A percentile compares a stretch with the other conserved stretches of the same genome.
phyloP scores from a whole-genome alignment of 2,797 vertebrate genomes.

The Sebastes umbrosus region DNA sequence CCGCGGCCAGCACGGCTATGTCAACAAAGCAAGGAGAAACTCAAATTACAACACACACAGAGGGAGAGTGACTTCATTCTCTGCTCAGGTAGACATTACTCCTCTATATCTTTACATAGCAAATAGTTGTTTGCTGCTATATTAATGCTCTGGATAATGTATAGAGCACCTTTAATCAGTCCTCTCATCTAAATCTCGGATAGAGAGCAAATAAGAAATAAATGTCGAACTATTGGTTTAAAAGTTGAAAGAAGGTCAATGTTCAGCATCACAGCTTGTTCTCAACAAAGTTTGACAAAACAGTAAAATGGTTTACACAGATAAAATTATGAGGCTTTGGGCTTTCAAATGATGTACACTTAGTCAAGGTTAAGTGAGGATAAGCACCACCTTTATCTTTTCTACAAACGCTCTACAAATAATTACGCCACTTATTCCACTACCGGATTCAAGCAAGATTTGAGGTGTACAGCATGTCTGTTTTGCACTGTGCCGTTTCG shows the following conservation, averaged over 20 bases:
- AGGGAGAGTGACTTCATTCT: too few species aligned
- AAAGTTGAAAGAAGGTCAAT: background rate
- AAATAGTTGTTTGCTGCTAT: too few species aligned
- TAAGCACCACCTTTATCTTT: background rate
- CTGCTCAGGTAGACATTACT: too few species aligned
- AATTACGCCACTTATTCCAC: background rate
- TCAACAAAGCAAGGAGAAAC: too few species aligned
- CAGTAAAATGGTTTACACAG: background rate
- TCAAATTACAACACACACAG: too few species aligned
- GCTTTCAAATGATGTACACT: background rate
- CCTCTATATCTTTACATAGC: too few species aligned
- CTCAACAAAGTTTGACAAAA: background rate
- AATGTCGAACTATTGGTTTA: background rate
- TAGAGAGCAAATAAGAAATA: background rate
- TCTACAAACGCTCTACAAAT: background rate
- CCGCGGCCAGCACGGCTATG: too few species aligned
- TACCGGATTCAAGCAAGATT: background rate
- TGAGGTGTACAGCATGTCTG: background rate
- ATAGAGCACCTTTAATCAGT: too few species aligned
- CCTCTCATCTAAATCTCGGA: background rate
- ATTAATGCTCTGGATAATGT: too few species aligned
- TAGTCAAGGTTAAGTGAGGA: background rate
- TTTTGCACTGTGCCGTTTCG: background rate
- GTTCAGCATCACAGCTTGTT: background rate
- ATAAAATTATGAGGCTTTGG: background rate